phyloP scores from a whole-genome alignment of 2,113 vertebrate species.

The Tilapia sparmanii region DNA sequence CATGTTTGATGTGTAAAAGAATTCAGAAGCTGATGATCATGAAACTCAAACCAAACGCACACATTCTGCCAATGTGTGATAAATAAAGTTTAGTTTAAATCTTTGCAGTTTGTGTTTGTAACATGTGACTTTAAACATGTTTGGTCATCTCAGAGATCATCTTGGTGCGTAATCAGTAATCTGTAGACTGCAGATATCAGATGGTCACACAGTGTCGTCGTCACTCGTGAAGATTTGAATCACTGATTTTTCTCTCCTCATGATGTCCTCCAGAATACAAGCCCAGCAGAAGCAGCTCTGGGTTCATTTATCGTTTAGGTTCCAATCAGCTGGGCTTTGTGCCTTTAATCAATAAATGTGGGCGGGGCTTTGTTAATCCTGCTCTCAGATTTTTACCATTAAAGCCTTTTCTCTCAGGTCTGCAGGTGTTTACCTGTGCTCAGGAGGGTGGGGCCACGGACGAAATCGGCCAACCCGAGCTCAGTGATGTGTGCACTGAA shows the following conservation, averaged over 20 bases:
- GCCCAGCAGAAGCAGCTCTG: background rate
- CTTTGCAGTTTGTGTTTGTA: background rate
- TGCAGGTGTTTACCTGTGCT: constrained; percentile 45
- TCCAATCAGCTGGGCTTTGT: background rate
- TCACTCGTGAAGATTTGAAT: background rate
- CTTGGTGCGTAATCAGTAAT: background rate
- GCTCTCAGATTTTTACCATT: background rate
- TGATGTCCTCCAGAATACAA: background rate
- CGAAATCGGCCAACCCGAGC: constrained; percentile 66
- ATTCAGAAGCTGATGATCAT: background rate
- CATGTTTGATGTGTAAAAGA: background rate
- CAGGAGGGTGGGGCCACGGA: background rate
- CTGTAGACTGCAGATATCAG: background rate
- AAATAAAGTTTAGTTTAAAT: background rate
- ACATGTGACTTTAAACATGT: background rate
- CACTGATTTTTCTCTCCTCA: background rate
- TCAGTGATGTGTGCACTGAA: constrained; percentile 87
- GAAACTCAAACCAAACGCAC: background rate
- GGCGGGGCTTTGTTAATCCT: background rate
- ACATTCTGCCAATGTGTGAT: background rate
- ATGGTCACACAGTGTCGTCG: background rate
- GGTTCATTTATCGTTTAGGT: background rate
- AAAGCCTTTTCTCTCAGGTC: constrained; percentile 38
- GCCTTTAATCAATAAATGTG: background rate
- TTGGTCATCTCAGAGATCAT: background rate